Evolutionary conservation across 2,797 vertebrate species (phyloP), one percentile per base, ranked within the genome.

Genomic region (Chelon labrosus): DNA sequence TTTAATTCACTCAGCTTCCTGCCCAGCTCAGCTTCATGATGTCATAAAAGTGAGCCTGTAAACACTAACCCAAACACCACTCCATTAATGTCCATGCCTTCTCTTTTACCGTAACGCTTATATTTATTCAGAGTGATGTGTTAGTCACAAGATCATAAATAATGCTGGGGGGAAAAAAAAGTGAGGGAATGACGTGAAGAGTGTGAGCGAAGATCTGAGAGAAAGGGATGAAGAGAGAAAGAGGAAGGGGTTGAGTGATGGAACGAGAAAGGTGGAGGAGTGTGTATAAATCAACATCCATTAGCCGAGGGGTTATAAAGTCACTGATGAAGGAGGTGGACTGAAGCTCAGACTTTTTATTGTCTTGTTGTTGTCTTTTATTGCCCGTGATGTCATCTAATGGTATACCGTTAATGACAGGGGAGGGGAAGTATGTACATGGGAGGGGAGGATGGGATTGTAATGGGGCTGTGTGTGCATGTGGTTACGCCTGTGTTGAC

Each of bases 311-410:
- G 86, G 91, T 91, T 90, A 92, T 93, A 94, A 93, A 93, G 85
- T 85, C 75, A 87, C 84, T 91, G 93, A 93, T 92, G 90, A 91
- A 94, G 82, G 89, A 89, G 91, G 86, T 86, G 88, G 83, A 79
- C 81, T 55, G 71, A 71, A 49, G 77, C 83, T 86, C 66, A 55
- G 81, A 68, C 80, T 83, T 90, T 93, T 94, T 94, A 94, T 94
- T 91, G 91, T 91, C 90, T 83, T 91, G 91, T 91, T 94, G 89
- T 90, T 90, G 82, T 85, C 88, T 90, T 94, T 94, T 92, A 92
- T 86, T 89, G 89, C 86, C 74, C 68, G 85, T 95, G 94, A 95
- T 94, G 93, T 95, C 94, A 95, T 94, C 90, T 89, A 91, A 93
- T 88, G 87, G 89, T 93, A 92, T 91, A 92, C 80, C 73, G 71